These are phyloP conservation scores for Sinelater perroti DNA, from an alignment of 2,888 invertebrate genomes.

Conservation along the genomic window DNA sequence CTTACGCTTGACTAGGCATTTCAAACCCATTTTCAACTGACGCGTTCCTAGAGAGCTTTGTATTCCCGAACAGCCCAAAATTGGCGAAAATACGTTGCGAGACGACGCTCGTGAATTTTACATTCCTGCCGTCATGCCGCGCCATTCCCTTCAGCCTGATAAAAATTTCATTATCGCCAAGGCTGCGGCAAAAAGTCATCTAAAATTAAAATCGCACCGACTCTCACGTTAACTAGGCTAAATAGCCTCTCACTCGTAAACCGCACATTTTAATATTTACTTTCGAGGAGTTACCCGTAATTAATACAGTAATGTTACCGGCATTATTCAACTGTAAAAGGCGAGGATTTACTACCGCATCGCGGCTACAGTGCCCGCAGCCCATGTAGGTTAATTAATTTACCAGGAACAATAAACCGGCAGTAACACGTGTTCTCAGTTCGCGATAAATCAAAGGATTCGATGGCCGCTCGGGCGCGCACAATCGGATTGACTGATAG, in stretches of 20 bases:
- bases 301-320: no score
- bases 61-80: neutral
- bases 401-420: no score
- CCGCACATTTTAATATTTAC: slow-evolving; percentile 2
- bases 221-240: slow-evolving; percentile 16
- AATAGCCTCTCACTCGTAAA: slow-evolving; percentile 8
- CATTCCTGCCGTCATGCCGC: neutral
- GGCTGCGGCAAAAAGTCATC: slow-evolving; percentile 1
- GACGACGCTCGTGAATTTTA: no score
- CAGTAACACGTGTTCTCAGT: no score
- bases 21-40: neutral
- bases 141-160: neutral
- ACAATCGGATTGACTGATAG: no score
- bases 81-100: neutral
- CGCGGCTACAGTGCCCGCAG: no score
- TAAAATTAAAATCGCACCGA: slow-evolving; percentile 7
- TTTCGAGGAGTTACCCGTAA: neutral
- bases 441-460: no score
- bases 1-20: no score
- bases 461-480: no score
- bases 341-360: no score
- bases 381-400: no score
- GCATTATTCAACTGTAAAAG: no score
- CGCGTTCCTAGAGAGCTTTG: neutral
- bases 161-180: neutral